Evolutionary conservation across 2,797 vertebrate species (phyloP).

Genomic region (Coregonus suidteri): DNA sequence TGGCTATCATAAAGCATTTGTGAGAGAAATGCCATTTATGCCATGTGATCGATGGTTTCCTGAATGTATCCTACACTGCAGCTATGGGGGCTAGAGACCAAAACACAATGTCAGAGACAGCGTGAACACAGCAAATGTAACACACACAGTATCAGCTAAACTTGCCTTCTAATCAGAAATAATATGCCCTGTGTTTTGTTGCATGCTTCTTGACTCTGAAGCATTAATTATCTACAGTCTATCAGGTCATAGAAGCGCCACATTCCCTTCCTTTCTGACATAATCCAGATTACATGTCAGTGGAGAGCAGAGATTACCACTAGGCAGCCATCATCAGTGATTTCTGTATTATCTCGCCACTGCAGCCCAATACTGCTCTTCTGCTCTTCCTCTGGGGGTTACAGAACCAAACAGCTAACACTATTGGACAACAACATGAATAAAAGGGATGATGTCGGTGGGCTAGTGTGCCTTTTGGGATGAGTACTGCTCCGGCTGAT

Average conservation of each 20-base stretch:
- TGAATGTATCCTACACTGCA: background rate
- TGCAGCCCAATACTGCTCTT: slow-evolving; percentile 19
- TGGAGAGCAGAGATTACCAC: slow-evolving; percentile 56
- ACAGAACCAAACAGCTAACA: slow-evolving; percentile 5
- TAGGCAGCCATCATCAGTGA: slow-evolving; percentile 49
- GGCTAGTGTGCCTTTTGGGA: background rate
- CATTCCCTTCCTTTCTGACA: slow-evolving; percentile 40
- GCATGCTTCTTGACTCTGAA: background rate
- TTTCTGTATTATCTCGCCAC: slow-evolving; percentile 59
- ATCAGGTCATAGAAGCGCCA: slow-evolving; percentile 36
- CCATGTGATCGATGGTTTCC: background rate
- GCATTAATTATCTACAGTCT: slow-evolving; percentile 48
- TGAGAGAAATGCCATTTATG: background rate
- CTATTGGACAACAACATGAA: slow-evolving; percentile 28
- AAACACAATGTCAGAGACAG: background rate
- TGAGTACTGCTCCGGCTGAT: background rate
- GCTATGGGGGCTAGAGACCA: no score
- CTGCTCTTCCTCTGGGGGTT: slow-evolving; percentile 17
- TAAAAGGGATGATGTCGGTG: background rate
- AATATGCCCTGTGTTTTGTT: slow-evolving; percentile 4
- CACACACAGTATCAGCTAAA: background rate
- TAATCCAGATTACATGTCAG: slow-evolving; percentile 72
- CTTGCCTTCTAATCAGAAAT: slow-evolving; percentile 9
- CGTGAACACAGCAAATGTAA: background rate
- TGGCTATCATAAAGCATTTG: background rate